These are phyloP conservation scores for Carcinoscorpius rotundicauda DNA, from an alignment of 1,140 invertebrate genomes.

Conservation along the genomic window DNA sequence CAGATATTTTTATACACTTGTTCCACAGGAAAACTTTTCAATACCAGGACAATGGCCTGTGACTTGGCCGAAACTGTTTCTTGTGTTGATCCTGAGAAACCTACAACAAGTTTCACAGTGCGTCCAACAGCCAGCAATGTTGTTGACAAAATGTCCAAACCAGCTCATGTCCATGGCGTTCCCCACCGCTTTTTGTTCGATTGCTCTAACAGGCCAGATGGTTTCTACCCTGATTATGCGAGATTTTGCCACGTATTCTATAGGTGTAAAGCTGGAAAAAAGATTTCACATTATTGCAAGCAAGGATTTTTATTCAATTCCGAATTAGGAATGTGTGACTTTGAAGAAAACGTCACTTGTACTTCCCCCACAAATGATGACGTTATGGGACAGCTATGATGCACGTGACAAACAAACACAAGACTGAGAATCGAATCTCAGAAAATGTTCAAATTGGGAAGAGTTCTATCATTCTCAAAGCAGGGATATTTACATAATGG, in stretches of 20 bases:
- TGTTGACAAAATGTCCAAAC: no score
- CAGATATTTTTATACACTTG: slow-evolving; percentile 9
- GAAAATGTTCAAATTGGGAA: no score
- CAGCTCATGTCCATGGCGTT: slow-evolving; percentile 15
- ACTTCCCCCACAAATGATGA: background rate
- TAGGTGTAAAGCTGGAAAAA: slow-evolving; percentile 17
- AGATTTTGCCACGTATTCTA: slow-evolving; percentile 21
- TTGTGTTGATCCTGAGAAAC: background rate
- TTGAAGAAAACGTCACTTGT: slow-evolving; percentile 20
- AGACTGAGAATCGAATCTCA: no score
- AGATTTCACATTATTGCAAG: slow-evolving; percentile 18
- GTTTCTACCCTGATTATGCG: slow-evolving; percentile 21
- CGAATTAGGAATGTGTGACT: slow-evolving; percentile 18
- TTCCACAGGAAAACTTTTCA: slow-evolving; percentile 14
- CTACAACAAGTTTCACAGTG: background rate
- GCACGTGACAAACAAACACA: no score
- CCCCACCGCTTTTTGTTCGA: slow-evolving; percentile 12
- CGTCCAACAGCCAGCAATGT: background rate
- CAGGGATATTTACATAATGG: no score
- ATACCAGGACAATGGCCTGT: background rate
- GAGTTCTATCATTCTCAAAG: no score
- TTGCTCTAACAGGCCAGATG: slow-evolving; percentile 14
- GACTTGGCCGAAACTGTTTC: background rate
- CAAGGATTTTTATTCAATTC: slow-evolving; percentile 20
- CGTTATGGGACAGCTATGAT: no score